Percentiles rank a stretch among this genome's conserved stretches.
Evolutionary conservation across 2,888 invertebrate species (phyloP).

Genomic region (Hydroisotoma schaefferi): DNA sequence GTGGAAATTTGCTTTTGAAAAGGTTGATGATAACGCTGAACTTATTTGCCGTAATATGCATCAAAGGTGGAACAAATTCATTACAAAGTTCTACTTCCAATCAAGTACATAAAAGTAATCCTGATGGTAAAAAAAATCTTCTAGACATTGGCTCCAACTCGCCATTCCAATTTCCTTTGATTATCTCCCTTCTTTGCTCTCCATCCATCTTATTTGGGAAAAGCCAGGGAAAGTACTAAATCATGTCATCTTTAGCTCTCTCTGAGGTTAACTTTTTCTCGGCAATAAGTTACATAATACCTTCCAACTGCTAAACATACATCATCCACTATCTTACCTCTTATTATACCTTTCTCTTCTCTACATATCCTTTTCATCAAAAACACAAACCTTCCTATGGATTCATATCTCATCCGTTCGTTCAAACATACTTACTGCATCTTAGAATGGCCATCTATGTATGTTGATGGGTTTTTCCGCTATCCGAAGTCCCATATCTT

Average conservation of each 20-base stretch:
- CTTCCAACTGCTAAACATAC: neutral
- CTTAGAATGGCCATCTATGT: neutral
- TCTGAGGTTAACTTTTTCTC: neutral
- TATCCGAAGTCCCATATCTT: too few species aligned
- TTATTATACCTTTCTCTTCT: too few species aligned
- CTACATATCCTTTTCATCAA: too few species aligned
- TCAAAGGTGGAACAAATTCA: too few species aligned
- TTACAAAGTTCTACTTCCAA: too few species aligned
- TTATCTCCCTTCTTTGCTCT: slow-evolving; percentile 31
- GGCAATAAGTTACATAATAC: slow-evolving; percentile 4
- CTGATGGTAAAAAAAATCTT: too few species aligned
- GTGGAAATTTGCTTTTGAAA: too few species aligned
- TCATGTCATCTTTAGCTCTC: slow-evolving; percentile 29
- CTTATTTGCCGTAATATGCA: too few species aligned
- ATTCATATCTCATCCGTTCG: neutral
- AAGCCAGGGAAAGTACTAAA: slow-evolving; percentile 27
- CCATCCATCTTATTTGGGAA: slow-evolving; percentile 34
- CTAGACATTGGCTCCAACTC: neutral
- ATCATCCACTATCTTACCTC: neutral
- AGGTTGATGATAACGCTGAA: too few species aligned
- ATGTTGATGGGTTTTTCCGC: neutral
- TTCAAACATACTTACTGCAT: neutral
- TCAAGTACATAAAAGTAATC: too few species aligned
- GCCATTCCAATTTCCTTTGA: slow-evolving; percentile 35
- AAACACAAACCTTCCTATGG: neutral